These are phyloP conservation scores for Oegoconia quadripuncta DNA, from an alignment of 2,888 invertebrate species.

Conservation along the genomic window DNA sequence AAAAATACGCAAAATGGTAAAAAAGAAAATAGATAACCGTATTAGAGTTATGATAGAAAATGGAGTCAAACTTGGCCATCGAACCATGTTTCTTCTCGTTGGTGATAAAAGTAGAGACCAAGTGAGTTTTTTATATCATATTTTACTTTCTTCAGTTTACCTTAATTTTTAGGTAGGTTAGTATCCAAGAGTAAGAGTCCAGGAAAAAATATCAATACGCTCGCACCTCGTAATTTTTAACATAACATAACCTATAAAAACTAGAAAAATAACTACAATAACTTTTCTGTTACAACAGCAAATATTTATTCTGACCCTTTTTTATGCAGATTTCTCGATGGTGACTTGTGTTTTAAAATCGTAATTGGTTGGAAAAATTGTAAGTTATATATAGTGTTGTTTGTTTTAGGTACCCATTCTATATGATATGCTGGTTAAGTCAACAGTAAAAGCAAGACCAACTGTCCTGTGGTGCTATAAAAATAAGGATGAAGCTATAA, in stretches of 20 bases:
- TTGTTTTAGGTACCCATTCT: constrained; percentile 91
- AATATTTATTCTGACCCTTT: neutral
- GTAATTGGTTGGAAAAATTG: too few species aligned
- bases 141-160: constrained; percentile 1
- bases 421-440: constrained; percentile 98
- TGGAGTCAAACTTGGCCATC: constrained; percentile 93
- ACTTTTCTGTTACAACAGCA: too few species aligned
- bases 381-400: too few species aligned
- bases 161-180: neutral
- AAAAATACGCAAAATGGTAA: constrained; percentile 84
- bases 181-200: too few species aligned
- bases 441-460: constrained; percentile 94
- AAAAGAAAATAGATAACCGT: constrained; percentile 98
- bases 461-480: constrained; percentile 99
- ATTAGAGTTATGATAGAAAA: constrained; percentile 97
- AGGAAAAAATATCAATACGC: neutral
- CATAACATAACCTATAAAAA: neutral
- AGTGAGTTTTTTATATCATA: constrained; percentile 65
- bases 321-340: neutral
- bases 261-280: constrained; percentile 5
- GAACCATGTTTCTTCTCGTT: constrained; percentile 96
- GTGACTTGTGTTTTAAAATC: too few species aligned
- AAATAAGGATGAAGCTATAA: constrained; percentile 92
- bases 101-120: constrained; percentile 98
- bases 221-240: neutral